Conservation (phyloP, 2,797 vertebrate species). For the Peromyscus aztecus region DNA sequence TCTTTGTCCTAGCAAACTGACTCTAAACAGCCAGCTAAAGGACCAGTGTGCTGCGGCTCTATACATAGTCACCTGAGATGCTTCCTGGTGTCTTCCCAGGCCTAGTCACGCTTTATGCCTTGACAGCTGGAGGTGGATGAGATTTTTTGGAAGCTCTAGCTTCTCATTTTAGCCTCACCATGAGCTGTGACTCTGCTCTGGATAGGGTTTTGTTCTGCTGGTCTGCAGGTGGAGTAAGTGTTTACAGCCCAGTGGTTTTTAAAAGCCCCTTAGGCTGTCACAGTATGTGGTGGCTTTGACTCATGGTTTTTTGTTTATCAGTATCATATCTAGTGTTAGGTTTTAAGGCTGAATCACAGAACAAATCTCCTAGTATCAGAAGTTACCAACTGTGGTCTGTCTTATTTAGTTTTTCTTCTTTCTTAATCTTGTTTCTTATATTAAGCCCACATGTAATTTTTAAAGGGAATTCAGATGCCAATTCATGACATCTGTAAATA, state of each 20-base stretch:
- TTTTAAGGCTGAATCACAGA: neutral
- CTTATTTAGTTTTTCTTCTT: neutral
- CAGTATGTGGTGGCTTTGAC: neutral
- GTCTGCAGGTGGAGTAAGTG: neutral
- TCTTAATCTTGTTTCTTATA: neutral
- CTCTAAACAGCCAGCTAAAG: neutral
- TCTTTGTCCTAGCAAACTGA: neutral
- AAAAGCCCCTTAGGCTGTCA: neutral
- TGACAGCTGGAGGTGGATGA: neutral
- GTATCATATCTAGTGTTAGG: neutral
- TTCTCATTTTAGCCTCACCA: accelerated
- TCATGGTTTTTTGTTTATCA: slow-evolving; percentile 6
- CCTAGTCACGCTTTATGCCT: too few species aligned
- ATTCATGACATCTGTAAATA: neutral
- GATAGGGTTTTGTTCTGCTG: neutral
- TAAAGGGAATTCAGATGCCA: neutral
- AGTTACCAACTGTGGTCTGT: neutral
- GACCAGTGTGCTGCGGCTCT: neutral
- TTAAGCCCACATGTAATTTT: neutral
- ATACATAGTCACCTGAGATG: accelerated
- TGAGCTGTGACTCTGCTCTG: neutral
- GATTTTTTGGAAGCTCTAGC: neutral
- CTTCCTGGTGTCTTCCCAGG: too few species aligned
- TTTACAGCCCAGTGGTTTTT: neutral
- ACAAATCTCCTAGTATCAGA: neutral